Base-by-base conservation (phyloP, 2,888 invertebrate genomes). In the Trichopoda pennipes region DNA sequence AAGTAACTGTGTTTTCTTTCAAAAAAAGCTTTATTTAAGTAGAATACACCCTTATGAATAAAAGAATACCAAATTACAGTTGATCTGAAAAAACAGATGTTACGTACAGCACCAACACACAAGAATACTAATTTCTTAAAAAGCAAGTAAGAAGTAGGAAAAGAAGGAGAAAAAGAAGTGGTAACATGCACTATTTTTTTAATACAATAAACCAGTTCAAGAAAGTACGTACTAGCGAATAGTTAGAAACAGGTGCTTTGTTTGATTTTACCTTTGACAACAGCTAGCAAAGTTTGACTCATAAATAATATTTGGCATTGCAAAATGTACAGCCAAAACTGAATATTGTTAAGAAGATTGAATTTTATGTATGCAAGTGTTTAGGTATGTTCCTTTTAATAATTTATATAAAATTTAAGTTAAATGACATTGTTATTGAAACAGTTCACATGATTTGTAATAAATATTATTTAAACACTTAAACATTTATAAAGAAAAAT, bases 191-290 rank as follows among this genome's bases (percentile, higher is more conserved):
- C n/a, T 19, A 23, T 7, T 23, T n/a, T 9, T 47, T 8, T 10
- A 68, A 49, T 1, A 73, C 44, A 61, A 66, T 68, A 38, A 73
- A 68, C 68, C 60, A 68, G 73, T 49, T 66, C 58, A 58, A 47
- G 23, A 38, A 23, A 8, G 21, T 42, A 55, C 16, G 38, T 17
- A 49, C n/a, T 49, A n/a, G 60, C 47, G 19, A 61, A 79, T 56
- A 35, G 58, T 16, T 17, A 47, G 14, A 78, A 68, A 73, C 79
- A 79, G 79, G 73, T 79, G 79, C 55, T 58, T 68, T 72, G 72
- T 56, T 64, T 79, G 73, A 79, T 79, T 79, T 79, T 79, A 21
- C 68, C 55, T 68, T 79, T 74, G 79, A 56, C 79, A 79, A 79
- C 73, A 73, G 28, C 23, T 44, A 32, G 38, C 4, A 56, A 53